Evolutionary conservation across 2,888 invertebrate species (phyloP).

Genomic region (Microctonus aethiopoides): DNA sequence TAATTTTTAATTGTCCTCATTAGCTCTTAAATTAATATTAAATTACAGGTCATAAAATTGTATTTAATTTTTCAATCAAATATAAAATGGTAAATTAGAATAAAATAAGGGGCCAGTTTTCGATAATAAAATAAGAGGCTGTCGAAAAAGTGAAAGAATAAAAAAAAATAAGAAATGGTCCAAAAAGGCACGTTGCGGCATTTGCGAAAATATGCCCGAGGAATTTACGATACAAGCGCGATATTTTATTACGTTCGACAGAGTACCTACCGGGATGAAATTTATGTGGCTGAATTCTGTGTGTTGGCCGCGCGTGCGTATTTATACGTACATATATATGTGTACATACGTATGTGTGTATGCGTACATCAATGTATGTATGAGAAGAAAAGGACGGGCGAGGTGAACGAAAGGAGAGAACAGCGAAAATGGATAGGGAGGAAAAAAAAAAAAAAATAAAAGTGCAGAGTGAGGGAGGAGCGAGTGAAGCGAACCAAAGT

Average conservation of each 20-base stretch:
- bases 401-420: conserved; percentile 36
- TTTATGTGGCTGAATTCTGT: conserved; percentile 53
- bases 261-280: conserved; percentile 56
- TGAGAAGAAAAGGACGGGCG: conserved; percentile 43
- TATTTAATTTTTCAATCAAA: not conserved
- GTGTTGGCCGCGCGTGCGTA: not conserved
- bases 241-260: conserved; percentile 61
- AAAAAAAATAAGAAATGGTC: conserved; percentile 33
- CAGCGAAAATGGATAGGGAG: conserved; percentile 24
- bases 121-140: not conserved
- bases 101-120: not conserved
- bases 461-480: conserved; percentile 19
- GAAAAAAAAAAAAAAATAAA: conserved; percentile 35
- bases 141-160: not conserved
- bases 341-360: not conserved
- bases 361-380: not conserved
- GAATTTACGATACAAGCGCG: conserved; percentile 60
- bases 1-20: too few species aligned
- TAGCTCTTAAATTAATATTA: too few species aligned
- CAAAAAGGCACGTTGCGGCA: conserved; percentile 47
- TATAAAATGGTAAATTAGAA: not conserved
- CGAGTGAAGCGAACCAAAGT: conserved; percentile 33
- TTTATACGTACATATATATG: not conserved
- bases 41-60: too few species aligned
- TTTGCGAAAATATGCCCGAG: conserved; percentile 55